These are phyloP conservation scores for Poecilus cupreus DNA, from an alignment of 2,888 invertebrate genomes.

Conservation along the genomic window DNA sequence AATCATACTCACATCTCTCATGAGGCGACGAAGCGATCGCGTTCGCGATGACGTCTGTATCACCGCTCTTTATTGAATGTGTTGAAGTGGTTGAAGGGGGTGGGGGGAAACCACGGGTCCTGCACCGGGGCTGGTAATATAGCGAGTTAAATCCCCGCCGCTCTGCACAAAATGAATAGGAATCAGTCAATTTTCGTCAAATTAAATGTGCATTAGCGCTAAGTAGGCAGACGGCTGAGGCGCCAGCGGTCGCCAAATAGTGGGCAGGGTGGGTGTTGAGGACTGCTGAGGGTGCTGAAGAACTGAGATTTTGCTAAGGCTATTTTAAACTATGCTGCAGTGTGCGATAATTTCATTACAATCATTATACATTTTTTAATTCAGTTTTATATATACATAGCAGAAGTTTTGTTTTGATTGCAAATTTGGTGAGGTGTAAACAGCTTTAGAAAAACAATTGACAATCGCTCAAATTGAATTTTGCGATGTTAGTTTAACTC, in stretches of 20 bases:
- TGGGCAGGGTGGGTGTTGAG: background rate
- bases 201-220: constrained; percentile 71
- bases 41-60: background rate
- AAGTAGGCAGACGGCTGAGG: constrained; percentile 63
- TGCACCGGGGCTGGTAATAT: constrained; percentile 64
- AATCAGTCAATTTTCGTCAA: constrained; percentile 72
- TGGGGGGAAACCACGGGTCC: background rate
- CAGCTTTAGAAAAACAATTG: no score
- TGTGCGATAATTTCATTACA: no score
- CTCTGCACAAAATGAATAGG: constrained; percentile 70
- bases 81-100: constrained; percentile 19
- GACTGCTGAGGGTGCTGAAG: no score
- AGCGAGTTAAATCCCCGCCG: constrained; percentile 67
- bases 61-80: constrained; percentile 27
- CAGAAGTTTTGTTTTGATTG: no score
- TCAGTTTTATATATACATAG: no score
- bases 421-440: no score
- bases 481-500: no score
- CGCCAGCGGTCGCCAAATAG: background rate
- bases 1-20: background rate
- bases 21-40: background rate
- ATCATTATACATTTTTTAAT: no score
- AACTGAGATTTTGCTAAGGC: no score
- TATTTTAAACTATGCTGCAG: no score
- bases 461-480: no score